phyloP scores from a whole-genome alignment of 2,888 invertebrate species.

The Callinectes sapidus region DNA sequence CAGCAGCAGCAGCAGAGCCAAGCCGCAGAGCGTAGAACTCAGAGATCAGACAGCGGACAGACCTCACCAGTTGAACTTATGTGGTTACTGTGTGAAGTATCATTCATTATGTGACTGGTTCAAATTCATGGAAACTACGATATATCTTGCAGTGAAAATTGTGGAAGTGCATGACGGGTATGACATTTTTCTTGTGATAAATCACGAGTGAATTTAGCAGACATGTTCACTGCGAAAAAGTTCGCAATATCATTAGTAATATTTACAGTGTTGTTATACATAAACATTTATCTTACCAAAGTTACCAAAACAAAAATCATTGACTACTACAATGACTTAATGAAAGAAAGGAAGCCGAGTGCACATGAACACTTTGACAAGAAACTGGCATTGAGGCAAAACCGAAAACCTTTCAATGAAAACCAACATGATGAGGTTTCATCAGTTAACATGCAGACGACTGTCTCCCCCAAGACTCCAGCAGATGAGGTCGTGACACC shows the following conservation, averaged over 20 bases:
- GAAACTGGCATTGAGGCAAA: background rate
- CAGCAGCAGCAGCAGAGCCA: no score
- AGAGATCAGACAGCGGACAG: no score
- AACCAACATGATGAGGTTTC: no score
- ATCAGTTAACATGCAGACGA: background rate
- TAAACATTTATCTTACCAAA: background rate
- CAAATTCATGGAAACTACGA: no score
- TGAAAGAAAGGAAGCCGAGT: background rate
- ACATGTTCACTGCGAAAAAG: background rate
- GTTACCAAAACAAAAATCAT: background rate
- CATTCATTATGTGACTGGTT: no score
- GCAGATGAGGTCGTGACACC: background rate
- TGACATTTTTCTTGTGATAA: no score
- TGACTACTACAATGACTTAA: background rate
- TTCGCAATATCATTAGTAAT: background rate
- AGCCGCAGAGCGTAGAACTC: no score
- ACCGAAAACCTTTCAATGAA: background rate
- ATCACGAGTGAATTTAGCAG: background rate
- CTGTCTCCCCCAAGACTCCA: background rate
- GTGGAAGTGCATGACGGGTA: no score
- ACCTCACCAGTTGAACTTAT: no score
- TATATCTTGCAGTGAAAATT: no score
- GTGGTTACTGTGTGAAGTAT: no score
- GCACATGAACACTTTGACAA: background rate
- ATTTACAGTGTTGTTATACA: background rate